Evolutionary conservation across 2,797 vertebrate genomes (phyloP), one percentile per base, ranked within the genome.

Genomic region (Spea hammondii): DNA sequence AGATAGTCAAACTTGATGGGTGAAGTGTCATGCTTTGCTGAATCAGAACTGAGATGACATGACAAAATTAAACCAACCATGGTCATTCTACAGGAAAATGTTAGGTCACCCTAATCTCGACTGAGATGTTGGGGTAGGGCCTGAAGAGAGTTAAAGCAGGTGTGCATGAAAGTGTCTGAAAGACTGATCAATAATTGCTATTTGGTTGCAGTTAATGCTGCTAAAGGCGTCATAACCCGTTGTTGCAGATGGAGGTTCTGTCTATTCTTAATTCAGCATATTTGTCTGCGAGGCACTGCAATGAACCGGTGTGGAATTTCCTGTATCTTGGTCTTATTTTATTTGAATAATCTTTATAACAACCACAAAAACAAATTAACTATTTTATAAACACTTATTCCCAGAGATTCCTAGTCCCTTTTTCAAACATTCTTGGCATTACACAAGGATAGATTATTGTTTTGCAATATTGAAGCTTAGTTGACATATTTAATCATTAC

Each of bases 381-480:
- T 50, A 14, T 65, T 55, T 48, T 57, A 69, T 65, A 65, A 72
- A 78, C 76, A 78, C 76, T 65, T 78, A 78, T 55, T 47, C 17
- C 69, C 69, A 65, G 17, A 54, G 46, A 50, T 11, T 44, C 66
- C 51, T 44, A 64, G 67, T 8, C 45, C 5, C 10, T n/a, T 55
- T 72, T 72, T 65, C 48, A 64, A 70, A 72, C 57, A 78, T 78
- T 72, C 68, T 57, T 78, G 76, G 50, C 59, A 78, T 72, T 71
- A 12, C 50, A 48, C 55, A 45, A 32, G 8, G 9, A 10, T 12
- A 50, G 76, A 47, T 57, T n/a, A 72, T 47, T 54, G 66, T 71
- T 47, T 53, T 54, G 76, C 49, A 71, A 65, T 65, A 64, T 65
- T 70, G 17, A 78, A 66, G 50, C 55, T 70, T 64, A 65, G 59